phyloP scores from a whole-genome alignment of 2,888 invertebrate genomes.

The Cyclophora punctaria region DNA sequence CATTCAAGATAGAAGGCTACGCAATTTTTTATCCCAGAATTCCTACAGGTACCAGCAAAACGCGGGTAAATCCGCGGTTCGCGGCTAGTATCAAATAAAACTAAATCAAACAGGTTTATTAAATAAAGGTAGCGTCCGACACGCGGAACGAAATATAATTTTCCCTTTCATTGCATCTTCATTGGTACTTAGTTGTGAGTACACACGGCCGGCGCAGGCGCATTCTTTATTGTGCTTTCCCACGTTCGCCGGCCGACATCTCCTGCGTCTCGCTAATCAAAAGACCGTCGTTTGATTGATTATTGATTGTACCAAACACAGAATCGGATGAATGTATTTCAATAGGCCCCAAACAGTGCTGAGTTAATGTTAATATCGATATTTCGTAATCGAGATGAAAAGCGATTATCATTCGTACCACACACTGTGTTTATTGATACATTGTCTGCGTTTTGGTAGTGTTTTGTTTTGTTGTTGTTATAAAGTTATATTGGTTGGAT shows the following conservation, averaged over 20 bases:
- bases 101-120: too few relatives aligned
- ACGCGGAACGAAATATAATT: background rate
- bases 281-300: conserved; percentile 63
- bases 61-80: too few relatives aligned
- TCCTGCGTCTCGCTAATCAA: conserved; percentile 46
- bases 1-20: too few relatives aligned
- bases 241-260: conserved; percentile 49
- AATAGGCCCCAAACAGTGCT: conserved; percentile 41
- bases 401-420: conserved; percentile 24
- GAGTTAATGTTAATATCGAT: conserved; percentile 20
- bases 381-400: conserved; percentile 34
- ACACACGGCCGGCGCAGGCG: conserved; percentile 16
- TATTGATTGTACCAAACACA: conserved; percentile 42
- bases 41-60: too few relatives aligned
- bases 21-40: too few relatives aligned
- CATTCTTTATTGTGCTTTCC: conserved; percentile 35
- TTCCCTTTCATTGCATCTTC: conserved; percentile 7
- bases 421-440: conserved; percentile 20
- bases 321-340: conserved; percentile 39
- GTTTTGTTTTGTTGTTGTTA: too few relatives aligned
- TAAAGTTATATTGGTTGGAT: background rate
- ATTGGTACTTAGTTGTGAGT: conserved; percentile 8
- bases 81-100: too few relatives aligned
- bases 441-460: background rate
- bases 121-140: background rate